A percentile compares a stretch with the other conserved stretches of the same genome.
Evolutionary conservation across 2,797 vertebrate genomes (phyloP).

Genomic region (Ispidina picta): DNA sequence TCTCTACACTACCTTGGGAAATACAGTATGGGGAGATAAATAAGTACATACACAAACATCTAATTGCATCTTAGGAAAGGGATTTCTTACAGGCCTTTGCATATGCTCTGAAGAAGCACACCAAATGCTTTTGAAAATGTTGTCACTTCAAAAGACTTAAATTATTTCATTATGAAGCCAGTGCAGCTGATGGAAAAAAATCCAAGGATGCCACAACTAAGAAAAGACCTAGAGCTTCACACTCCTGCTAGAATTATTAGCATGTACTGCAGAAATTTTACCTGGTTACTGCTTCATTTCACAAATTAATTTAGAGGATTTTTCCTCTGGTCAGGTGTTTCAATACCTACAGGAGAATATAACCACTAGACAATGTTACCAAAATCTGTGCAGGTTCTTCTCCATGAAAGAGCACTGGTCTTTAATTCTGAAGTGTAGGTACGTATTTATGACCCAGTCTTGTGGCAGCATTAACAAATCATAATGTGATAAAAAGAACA

Average conservation of each 20-base stretch:
- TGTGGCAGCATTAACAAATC: neutral
- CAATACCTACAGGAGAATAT: neutral
- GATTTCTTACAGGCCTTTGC: neutral
- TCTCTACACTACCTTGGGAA: neutral
- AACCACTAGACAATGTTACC: neutral
- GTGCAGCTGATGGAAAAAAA: neutral
- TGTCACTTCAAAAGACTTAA: neutral
- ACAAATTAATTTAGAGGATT: neutral
- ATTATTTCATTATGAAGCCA: neutral
- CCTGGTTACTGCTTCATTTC: neutral
- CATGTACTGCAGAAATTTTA: neutral
- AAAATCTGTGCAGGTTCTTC: neutral
- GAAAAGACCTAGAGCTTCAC: neutral
- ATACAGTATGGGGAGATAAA: rapidly evolving
- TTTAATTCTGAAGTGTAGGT: neutral
- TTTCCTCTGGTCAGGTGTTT: neutral
- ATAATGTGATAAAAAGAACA: neutral
- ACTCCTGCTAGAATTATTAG: neutral
- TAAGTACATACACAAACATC: neutral
- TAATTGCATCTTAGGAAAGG: neutral
- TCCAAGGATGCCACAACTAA: neutral
- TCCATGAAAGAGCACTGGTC: neutral
- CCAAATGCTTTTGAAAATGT: neutral
- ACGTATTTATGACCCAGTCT: neutral
- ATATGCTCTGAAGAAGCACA: neutral